Evolutionary conservation across 1,140 invertebrate genomes (phyloP).

Genomic region (Drosophila carrolli): DNA sequence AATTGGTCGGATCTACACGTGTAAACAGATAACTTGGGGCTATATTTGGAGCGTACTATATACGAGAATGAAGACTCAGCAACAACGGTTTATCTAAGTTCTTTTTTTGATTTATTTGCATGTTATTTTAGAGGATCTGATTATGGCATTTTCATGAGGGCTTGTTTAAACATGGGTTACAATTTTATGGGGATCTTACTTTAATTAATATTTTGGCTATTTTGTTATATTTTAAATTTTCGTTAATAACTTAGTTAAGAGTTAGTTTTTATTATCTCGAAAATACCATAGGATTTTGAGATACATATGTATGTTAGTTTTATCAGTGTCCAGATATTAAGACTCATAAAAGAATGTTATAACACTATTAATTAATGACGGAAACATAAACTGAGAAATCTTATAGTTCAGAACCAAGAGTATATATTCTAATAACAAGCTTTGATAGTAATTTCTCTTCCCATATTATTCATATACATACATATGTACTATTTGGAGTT

Average conservation of each 20-base stretch:
- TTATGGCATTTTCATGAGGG: constrained; percentile 27
- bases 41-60: constrained; percentile 32
- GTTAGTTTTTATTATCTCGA: too few species aligned
- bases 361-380: background rate
- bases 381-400: background rate
- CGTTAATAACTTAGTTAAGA: too few species aligned
- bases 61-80: constrained; percentile 7
- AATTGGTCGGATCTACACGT: constrained; percentile 56
- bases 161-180: constrained; percentile 32
- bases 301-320: background rate
- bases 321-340: background rate
- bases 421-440: background rate
- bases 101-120: constrained; percentile 39
- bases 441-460: constrained; percentile 25
- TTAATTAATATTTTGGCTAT: constrained; percentile 10
- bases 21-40: constrained; percentile 40
- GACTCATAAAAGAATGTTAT: background rate
- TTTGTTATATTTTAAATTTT: constrained; percentile 3
- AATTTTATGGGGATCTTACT: constrained; percentile 11
- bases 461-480: background rate
- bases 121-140: constrained; percentile 28
- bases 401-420: background rate
- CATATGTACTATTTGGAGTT: background rate
- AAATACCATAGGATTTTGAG: too few species aligned
- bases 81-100: constrained; percentile 36